Conservation (phyloP, 2,113 vertebrate species). For the Petromus typicus region DNA sequence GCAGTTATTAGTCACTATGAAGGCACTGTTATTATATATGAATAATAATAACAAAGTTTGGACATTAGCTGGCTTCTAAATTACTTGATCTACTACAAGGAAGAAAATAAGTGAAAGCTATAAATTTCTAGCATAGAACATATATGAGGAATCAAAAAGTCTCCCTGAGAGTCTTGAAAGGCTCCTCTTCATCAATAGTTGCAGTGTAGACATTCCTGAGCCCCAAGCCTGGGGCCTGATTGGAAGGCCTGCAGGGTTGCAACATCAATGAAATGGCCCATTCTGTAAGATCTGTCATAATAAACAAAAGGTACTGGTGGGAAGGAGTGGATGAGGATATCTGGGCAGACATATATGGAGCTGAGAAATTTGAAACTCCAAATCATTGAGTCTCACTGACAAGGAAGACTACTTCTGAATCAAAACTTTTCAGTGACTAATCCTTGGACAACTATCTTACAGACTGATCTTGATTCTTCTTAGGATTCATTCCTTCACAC, state of each 20-base stretch:
- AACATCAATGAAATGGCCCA: neutral
- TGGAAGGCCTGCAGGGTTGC: neutral
- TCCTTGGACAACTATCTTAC: neutral
- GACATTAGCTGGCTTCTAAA: neutral
- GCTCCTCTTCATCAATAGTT: neutral
- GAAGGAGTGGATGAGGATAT: neutral
- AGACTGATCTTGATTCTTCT: neutral
- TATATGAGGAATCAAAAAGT: neutral
- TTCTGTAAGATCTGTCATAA: neutral
- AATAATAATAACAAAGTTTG: neutral
- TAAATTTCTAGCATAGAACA: neutral
- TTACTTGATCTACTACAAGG: neutral
- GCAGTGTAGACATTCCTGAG: neutral
- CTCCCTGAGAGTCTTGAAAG: neutral
- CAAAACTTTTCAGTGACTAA: neutral
- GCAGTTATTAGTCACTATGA: neutral
- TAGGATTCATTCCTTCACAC: neutral
- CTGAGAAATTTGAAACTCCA: neutral
- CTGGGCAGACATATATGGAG: neutral
- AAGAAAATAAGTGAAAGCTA: neutral
- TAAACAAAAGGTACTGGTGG: neutral
- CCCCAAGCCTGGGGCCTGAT: neutral
- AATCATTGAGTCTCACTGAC: neutral
- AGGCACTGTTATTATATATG: neutral
- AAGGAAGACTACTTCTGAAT: neutral